These are phyloP conservation scores for Polydrusus cervinus DNA, from an alignment of 2,888 invertebrate species.

Conservation along the genomic window DNA sequence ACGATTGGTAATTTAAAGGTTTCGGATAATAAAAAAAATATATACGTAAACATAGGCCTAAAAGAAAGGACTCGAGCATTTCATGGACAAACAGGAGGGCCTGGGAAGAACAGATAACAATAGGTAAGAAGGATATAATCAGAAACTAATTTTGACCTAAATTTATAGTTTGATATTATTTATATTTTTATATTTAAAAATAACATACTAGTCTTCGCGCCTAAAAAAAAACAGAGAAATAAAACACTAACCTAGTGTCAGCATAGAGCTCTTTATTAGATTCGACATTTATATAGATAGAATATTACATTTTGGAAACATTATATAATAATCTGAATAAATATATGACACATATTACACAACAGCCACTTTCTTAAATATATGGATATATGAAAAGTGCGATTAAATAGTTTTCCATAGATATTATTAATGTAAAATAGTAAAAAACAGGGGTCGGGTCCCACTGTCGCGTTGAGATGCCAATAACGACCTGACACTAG, in stretches of 20 bases:
- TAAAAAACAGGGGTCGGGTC: constrained; percentile 69
- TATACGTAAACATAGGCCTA: no score
- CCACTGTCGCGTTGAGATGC: constrained; percentile 67
- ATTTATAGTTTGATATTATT: no score
- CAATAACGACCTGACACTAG: constrained; percentile 72
- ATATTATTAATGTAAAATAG: constrained; percentile 64
- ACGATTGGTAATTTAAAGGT: no score
- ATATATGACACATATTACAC: constrained; percentile 68
- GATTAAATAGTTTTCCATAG: constrained; percentile 60
- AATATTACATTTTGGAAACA: constrained; percentile 68
- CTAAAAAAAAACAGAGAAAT: no score
- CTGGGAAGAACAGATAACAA: no score
- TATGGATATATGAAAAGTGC: constrained; percentile 57
- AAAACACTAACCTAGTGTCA: constrained; percentile 57
- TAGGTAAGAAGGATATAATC: no score
- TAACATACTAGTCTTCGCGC: no score
- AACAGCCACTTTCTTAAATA: constrained; percentile 66
- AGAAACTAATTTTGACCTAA: no score
- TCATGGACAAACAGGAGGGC: no score
- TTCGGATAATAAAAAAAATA: no score
- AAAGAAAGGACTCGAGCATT: no score
- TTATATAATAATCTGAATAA: constrained; percentile 68
- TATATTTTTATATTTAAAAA: no score
- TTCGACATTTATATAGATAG: constrained; percentile 68
- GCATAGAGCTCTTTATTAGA: constrained; percentile 67